Percentiles rank a stretch among this genome's conserved stretches.
Evolutionary conservation across 2,797 vertebrate genomes (phyloP).

Genomic region (Hemibagrus guttatus): DNA sequence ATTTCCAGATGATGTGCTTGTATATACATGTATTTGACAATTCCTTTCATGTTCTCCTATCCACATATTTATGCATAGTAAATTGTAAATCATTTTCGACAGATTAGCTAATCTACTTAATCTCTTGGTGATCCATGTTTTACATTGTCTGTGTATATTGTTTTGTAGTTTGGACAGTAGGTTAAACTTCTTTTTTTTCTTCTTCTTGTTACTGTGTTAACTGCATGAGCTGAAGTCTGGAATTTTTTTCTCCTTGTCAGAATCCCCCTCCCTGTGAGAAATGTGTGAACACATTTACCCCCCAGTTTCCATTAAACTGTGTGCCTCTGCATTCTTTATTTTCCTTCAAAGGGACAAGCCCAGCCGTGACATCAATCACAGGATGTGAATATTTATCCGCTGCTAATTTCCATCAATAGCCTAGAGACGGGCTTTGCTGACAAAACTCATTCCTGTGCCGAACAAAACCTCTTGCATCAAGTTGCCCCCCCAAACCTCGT

Average conservation of each 20-base stretch:
- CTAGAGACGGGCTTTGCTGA: conserved; percentile 81
- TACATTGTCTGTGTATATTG: not conserved
- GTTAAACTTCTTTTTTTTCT: not conserved
- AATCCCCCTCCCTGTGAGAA: conserved; percentile 43
- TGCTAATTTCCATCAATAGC: conserved; percentile 82
- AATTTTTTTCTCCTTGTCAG: conserved; percentile 58
- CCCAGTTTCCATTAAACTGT: conserved; percentile 77
- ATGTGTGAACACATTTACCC: conserved; percentile 44
- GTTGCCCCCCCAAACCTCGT: conserved; percentile 66
- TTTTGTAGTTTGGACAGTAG: not conserved
- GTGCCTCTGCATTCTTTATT: conserved; percentile 78
- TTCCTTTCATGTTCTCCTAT: not conserved
- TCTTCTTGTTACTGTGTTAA: conserved; percentile 53
- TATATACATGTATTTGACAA: not conserved
- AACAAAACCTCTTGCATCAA: conserved; percentile 76
- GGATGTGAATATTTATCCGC: conserved; percentile 80
- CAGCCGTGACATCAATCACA: conserved; percentile 80
- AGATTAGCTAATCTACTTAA: not conserved
- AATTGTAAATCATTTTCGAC: not conserved
- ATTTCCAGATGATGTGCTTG: not conserved
- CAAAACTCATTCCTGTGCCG: conserved; percentile 79
- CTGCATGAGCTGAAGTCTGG: conserved; percentile 42
- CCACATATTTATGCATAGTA: not conserved
- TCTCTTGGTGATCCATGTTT: not conserved
- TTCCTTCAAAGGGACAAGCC: conserved; percentile 79